Base-by-base conservation (phyloP, 2,888 invertebrate genomes). In the Nycteola revayana region DNA sequence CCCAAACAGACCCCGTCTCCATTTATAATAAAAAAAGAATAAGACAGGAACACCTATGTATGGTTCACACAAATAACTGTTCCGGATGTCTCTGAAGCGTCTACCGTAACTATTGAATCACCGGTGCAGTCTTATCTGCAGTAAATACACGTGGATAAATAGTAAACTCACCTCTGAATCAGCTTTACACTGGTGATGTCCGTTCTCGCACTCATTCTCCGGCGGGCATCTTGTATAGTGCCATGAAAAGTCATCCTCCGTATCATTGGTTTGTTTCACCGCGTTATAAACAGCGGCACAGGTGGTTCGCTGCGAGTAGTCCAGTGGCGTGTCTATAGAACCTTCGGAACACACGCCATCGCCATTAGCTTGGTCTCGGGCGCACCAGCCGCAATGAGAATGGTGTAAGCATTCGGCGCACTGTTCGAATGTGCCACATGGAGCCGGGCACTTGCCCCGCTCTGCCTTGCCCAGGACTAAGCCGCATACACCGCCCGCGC, bases 331-430 rank as follows among this genome's bases (percentile, higher is more conserved):
- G 62, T 94, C 94, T 30, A 94, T 91, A 0, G 95, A 95, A 0
- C 97, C 98, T 70, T 95, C 94, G 0, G 95, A 94, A 60, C 98
- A 98, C 3, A 95, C 91, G n/a, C 98, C 98, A 63, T 91, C 93
- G 26, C 95, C 95, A 53, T 91, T 90, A 9, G 83, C 89, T 1
- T 89, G 91, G 31, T 91, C 90, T 9, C 92, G 75, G 0, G 96
- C 94, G 74, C 98, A 98, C 98, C 98, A 98, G 6, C 98, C 98
- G 68, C 98, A 98, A 60, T 96, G 95, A 0, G 96, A 95, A 61
- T 96, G 94, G 47, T 93, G 92, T 26, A 98, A 83, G 67, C 98
- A 98, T 20, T 93, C 94, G 0, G 95, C 93, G 63, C 98, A 98
- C 66, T 96, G 95, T 3, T 91, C 92, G 64, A 95, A 94, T 0